Evolutionary conservation across 2,113 vertebrate genomes (phyloP), one percentile per base, ranked within the genome.

Genomic region (Prietella phreatophila): DNA sequence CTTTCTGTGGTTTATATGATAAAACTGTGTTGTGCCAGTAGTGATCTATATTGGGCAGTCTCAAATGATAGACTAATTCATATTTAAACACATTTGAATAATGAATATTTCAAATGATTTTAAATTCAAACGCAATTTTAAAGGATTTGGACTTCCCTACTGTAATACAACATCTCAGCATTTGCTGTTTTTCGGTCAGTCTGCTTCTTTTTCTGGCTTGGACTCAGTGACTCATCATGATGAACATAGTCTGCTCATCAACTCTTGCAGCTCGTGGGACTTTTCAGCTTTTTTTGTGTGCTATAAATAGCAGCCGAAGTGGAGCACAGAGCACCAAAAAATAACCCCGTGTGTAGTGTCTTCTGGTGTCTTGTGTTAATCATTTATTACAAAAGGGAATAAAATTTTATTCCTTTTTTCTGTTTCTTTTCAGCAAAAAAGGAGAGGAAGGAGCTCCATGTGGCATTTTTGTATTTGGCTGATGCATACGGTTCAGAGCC

Each of bases 251-350:
- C 36, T 80, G 42, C 75, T 90, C 87, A 60, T 87, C 89, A 89
- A 78, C 87, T 86, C 85, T 56, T 85, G 47, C 20, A 33, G 65
- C 86, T 79, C 33, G 15, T 79, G 81, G 81, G 78, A 78, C 86
- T 83, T 58, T 88, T 85, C 58, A 85, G 86, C 61, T 47, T 80
- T 88, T 88, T 71, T 82, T 56, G 30, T 13, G 83, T 83, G 85
- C 93, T 93, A 93, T 93, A 92, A 94, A 93, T 94, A 93, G 19
- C 56, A 25, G 60, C 47, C 63, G 91, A 93, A 93, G 85, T 93
- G 91, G 94, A 93, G 92, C 92, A 93, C 76, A 76, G 78, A 78
- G 87, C 87, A 71, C 56, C 87, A 53, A 89, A 47, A 47, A 47
- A 47, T n/a, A 42, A 42, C 3, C 80, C 63, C 85, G 84, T 78